Conservation (phyloP, 2,113 vertebrate genomes). For the Diglossa brunneiventris region DNA sequence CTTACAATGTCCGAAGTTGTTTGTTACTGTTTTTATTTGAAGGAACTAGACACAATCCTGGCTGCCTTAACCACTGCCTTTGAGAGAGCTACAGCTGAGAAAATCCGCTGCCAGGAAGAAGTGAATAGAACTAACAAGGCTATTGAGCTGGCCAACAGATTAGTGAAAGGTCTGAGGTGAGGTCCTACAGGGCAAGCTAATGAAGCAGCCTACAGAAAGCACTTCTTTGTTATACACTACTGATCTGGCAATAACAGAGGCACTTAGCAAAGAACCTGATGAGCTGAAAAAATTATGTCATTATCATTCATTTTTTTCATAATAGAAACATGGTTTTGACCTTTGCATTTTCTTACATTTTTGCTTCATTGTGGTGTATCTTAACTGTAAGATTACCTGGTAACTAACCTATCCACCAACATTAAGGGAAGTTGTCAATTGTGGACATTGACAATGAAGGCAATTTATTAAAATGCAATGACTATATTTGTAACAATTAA, state of each 20-base stretch:
- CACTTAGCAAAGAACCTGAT: constrained; percentile 86
- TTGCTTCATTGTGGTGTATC: constrained; percentile 62
- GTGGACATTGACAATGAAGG: constrained; percentile 63
- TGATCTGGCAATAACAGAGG: constrained; percentile 84
- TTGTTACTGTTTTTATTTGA: constrained; percentile 75
- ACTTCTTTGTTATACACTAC: constrained; percentile 83
- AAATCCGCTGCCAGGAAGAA: constrained; percentile 89
- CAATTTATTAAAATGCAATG: constrained; percentile 58
- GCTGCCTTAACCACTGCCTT: constrained; percentile 83
- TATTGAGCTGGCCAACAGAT: constrained; percentile 93
- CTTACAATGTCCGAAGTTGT: constrained; percentile 68
- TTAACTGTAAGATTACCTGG: constrained; percentile 77
- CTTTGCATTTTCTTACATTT: constrained; percentile 82
- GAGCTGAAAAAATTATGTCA: constrained; percentile 87
- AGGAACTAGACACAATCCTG: constrained; percentile 89
- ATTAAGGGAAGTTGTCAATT: not conserved
- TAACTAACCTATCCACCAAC: constrained; percentile 55
- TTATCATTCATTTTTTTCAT: constrained; percentile 85
- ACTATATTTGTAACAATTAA: constrained; percentile 73
- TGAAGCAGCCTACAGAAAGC: constrained; percentile 82
- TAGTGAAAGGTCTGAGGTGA: constrained; percentile 95
- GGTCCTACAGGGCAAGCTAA: constrained; percentile 82
- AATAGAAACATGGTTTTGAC: constrained; percentile 84
- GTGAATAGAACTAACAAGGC: constrained; percentile 95
- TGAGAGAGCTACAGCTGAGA: constrained; percentile 88